Evolutionary conservation across 2,797 vertebrate species (phyloP), one percentile per base, ranked within the genome.

Genomic region (Rhyacichthys aspro): DNA sequence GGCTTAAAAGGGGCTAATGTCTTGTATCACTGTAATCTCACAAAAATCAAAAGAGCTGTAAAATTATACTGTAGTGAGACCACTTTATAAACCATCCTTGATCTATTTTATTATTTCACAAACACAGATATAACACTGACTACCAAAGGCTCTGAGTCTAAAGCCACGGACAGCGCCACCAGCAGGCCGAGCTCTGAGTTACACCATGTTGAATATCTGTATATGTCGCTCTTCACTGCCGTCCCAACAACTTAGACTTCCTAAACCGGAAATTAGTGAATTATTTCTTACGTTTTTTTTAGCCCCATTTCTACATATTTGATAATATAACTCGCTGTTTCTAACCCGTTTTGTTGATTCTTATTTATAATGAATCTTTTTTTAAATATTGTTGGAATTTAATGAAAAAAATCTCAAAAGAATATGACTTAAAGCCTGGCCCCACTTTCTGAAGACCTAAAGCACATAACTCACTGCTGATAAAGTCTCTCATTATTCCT

Each of bases 401-500:
- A 28, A 28, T 28, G 23, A 28, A 6, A 28, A 28, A 28, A 28
- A 5, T 28, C 23, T 28, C 23, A 28, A 28, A 28, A 28, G 23
- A 28, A 28, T 28, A 28, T 2, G 23, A 28, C 23, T 28, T 28
- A 28, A 28, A 28, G 23, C 23, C 23, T 28, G 4, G 23, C 23
- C 23, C 4, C 23, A 28, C 7, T 28, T 3, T 28, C 23, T 2
- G 23, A 28, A 28, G 7, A 28, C 23, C 23, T 28, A 6, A 28
- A 2, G 23, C 4, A 28, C 23, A 6, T 28, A 6, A 1, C 49
- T 48, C 48, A 16, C 64, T 59, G 39, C 46, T 47, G 56, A 48
- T 46, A 38, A 41, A 10, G 48, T 52, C 62, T 37, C 67, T 34
- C 48, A 15, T 61, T 65, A 37, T 66, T 52, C 55, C 34, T 56